Evolutionary conservation across 2,797 vertebrate species (phyloP), one percentile per base, ranked within the genome.

Genomic region (Labroides dimidiatus): DNA sequence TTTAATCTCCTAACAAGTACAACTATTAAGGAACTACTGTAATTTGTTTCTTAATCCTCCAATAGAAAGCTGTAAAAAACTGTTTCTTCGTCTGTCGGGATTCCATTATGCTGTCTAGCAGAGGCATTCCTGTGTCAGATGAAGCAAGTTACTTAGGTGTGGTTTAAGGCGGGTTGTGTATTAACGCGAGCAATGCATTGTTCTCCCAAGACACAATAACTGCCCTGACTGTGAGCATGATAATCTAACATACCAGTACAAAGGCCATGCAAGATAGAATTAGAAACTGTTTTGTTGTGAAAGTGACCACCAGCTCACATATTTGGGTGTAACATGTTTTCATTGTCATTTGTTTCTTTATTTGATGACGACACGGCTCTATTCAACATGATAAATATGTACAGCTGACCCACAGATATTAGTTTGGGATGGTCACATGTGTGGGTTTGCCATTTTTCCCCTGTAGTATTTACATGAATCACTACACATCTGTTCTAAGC

Each of bases 71-170:
- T 15, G 1, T 33, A 17, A 56, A 59, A 63, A 75, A 49, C n/a
- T 3, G n/a, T 61, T 72, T 58, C 12, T 56, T 20, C 23, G 33
- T 56, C 27, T 43, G n/a, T 80, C 57, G 16, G 59, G 49, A 75
- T 73, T 69, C 47, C 68, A 44, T 52, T 58, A 51, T 33, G 57
- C 23, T 43, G 6, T 64, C 58, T 75, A 42, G 0, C 47, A 55
- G 52, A 52, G 27, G 24, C 21, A 3, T 72, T 80, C 82, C 63
- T 78, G 43, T 68, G 30, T 19, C 63, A 72, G 60, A 78, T 82
- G 63, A 76, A 44, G 52, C 24, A 30, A 54, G 81, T 78, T 75
- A 77, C 39, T 48, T 65, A 87, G 87, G 88, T 88, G 90, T 64
- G 85, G 84, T 53, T 56, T 53, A 45, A 37, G 68, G 73, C 19